Conservation (phyloP, 1,140 invertebrate genomes). For the Anagrus nilaparvatae region DNA sequence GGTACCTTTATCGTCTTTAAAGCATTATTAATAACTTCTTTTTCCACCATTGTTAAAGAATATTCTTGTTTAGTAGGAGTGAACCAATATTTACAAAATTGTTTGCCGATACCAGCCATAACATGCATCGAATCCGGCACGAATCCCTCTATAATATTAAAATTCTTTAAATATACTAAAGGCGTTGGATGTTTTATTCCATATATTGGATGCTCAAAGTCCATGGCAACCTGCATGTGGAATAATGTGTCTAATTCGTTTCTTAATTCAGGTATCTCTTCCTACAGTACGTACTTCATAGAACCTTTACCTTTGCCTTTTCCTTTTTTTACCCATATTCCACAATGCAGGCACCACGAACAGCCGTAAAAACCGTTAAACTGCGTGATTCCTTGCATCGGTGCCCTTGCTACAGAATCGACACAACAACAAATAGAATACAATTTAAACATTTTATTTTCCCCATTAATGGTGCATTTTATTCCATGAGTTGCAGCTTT, state of each 20-base stretch:
- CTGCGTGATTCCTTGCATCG: constrained; percentile 7
- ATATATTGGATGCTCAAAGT: constrained; percentile 8
- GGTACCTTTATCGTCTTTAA: neutral
- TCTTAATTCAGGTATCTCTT: neutral
- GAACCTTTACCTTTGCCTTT: neutral
- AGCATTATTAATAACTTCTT: neutral
- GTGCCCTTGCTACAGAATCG: constrained; percentile 2
- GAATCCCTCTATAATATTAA: constrained; percentile 15
- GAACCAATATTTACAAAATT: constrained; percentile 15
- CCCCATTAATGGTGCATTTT: neutral
- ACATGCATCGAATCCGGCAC: constrained; percentile 15
- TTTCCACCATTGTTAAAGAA: constrained; percentile 8
- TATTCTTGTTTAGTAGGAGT: neutral
- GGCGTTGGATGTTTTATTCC: constrained; percentile 12
- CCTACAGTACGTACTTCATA: neutral
- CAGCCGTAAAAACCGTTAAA: constrained; percentile 7
- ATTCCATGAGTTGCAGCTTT: neutral
- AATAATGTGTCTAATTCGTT: constrained; percentile 1
- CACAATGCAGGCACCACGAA: constrained; percentile 1
- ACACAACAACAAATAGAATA: constrained; percentile 2
- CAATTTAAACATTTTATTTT: neutral
- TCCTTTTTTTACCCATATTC: neutral
- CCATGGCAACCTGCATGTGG: constrained; percentile 7
- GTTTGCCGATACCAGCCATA: constrained; percentile 10
- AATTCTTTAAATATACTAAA: constrained; percentile 8